These are phyloP conservation scores for Alosa alosa DNA, from an alignment of 2,113 vertebrate genomes.

Conservation along the genomic window DNA sequence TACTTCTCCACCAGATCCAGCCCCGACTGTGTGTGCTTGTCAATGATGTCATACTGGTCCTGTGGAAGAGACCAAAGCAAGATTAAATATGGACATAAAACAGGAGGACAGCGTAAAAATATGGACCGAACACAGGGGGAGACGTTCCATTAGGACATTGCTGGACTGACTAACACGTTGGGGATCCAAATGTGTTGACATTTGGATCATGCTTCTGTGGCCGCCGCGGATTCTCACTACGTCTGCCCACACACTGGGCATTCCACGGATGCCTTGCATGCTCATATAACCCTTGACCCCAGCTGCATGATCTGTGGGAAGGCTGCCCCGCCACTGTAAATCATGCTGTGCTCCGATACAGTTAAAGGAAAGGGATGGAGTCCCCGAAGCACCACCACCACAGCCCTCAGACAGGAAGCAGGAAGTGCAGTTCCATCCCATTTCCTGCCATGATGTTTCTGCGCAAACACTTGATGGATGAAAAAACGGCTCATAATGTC, in stretches of 20 bases:
- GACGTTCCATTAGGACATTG: not conserved
- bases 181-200: not conserved
- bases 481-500: not conserved
- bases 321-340: conserved; percentile 41
- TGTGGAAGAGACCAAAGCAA: conserved; percentile 55
- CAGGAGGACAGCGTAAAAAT: not conserved
- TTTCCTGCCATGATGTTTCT: conserved; percentile 36
- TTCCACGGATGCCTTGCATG: conserved; percentile 50
- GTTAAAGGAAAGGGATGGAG: not conserved
- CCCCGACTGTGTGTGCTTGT: conserved; percentile 87
- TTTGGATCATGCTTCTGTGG: not conserved
- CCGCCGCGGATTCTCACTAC: not conserved
- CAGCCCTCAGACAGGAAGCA: conserved; percentile 42
- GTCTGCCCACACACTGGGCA: conserved; percentile 31
- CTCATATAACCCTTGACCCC: conserved; percentile 44
- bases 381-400: conserved; percentile 26
- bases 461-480: not conserved
- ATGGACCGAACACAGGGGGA: not conserved
- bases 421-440: conserved; percentile 38
- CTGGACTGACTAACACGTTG: conserved; percentile 20
- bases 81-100: conserved; percentile 1
- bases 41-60: conserved; percentile 87
- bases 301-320: conserved; percentile 22
- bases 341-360: conserved; percentile 12
- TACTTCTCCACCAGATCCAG: conserved; percentile 88